Evolutionary conservation across 2,113 vertebrate genomes (phyloP).

Genomic region (Proterorhinus semilunaris): DNA sequence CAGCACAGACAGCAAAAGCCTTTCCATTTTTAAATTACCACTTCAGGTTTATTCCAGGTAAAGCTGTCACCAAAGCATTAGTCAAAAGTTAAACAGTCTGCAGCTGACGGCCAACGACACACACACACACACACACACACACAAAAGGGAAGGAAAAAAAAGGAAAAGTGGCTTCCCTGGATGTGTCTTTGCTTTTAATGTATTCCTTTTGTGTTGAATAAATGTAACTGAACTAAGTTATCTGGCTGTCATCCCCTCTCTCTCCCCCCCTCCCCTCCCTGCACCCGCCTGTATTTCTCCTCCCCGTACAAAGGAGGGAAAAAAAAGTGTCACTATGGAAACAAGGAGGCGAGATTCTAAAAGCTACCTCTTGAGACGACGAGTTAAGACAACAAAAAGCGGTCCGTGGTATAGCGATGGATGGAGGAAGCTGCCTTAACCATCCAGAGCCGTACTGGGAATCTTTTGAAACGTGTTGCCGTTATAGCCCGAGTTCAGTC

Average conservation of each 20-base stretch:
- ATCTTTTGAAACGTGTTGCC: too few relatives aligned
- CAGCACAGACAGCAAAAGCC: constrained; percentile 5
- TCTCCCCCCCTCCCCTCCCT: constrained; percentile 52
- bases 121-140: background rate
- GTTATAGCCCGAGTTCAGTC: too few relatives aligned
- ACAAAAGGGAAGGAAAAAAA: constrained; percentile 10
- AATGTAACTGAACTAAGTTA: constrained; percentile 68
- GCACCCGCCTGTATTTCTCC: constrained; percentile 50
- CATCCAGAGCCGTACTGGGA: constrained; percentile 15
- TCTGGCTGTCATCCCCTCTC: constrained; percentile 59
- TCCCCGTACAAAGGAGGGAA: constrained; percentile 73
- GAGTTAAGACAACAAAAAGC: constrained; percentile 77
- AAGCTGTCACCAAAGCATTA: constrained; percentile 37
- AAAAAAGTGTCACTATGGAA: constrained; percentile 82
- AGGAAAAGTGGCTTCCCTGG: constrained; percentile 23
- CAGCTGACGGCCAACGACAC: constrained; percentile 18
- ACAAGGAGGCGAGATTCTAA: constrained; percentile 81
- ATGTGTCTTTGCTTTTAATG: constrained; percentile 23
- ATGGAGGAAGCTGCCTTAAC: constrained; percentile 57
- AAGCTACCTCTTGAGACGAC: constrained; percentile 79
- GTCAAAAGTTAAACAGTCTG: constrained; percentile 44
- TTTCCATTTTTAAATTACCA: constrained; percentile 17
- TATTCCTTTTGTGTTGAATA: constrained; percentile 58
- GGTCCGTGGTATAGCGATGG: constrained; percentile 66
- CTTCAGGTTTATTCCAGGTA: constrained; percentile 27